A percentile compares a stretch with the other conserved stretches of the same genome.
Conservation (phyloP, 2,888 invertebrate species). For the Cerastis rubricosa region DNA sequence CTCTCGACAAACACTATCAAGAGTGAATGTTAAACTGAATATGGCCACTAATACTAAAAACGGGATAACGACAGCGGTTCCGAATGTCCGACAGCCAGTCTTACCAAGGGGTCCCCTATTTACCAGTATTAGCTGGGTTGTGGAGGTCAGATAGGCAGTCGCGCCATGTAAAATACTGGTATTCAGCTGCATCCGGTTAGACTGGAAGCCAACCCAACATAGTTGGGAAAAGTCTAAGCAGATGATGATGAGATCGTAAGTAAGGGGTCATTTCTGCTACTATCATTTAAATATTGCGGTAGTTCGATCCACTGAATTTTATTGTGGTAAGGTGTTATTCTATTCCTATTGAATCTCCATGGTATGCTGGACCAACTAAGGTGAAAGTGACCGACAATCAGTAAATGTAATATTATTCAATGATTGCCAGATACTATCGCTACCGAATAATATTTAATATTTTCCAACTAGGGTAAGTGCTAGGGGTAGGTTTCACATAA, state of each 20-base stretch:
- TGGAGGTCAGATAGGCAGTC: too few relatives aligned
- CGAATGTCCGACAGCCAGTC: too few relatives aligned
- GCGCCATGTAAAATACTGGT: too few relatives aligned
- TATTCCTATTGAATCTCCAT: neutral
- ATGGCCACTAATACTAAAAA: too few relatives aligned
- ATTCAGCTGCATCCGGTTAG: too few relatives aligned
- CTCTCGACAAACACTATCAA: too few relatives aligned
- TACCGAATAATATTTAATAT: neutral
- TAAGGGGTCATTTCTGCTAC: neutral
- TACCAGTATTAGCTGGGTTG: too few relatives aligned
- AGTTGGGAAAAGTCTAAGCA: too few relatives aligned
- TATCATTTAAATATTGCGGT: neutral
- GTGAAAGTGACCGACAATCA: neutral
- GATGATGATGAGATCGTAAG: neutral
- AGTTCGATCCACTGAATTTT: neutral
- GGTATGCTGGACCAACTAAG: neutral
- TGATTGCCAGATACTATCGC: neutral
- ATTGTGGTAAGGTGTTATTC: neutral
- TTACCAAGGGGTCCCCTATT: too few relatives aligned
- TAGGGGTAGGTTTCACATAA: neutral
- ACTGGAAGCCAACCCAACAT: too few relatives aligned
- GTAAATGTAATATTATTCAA: neutral
- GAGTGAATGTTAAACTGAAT: too few relatives aligned
- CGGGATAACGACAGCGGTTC: too few relatives aligned
- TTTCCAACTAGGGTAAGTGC: neutral